Percentiles rank a stretch among this genome's conserved stretches.
Conservation (phyloP, 2,797 vertebrate species). For the Acestrorhynchus altus region DNA sequence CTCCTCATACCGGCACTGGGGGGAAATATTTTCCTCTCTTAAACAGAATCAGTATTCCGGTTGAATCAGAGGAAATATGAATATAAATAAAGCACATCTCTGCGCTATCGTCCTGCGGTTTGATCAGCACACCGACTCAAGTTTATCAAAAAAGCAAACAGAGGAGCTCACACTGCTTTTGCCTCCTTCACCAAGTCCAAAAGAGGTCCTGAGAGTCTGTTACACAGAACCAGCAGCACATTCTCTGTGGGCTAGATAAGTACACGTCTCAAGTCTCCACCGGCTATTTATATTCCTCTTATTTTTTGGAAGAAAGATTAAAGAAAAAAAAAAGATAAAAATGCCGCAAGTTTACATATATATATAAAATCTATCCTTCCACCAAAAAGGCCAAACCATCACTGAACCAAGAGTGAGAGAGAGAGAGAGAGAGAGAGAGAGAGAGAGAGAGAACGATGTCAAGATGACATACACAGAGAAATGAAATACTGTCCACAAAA, state of each 20-base stretch:
- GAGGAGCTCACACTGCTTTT: neutral
- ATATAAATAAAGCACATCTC: neutral
- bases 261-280: constrained; percentile 59
- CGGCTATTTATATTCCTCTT: constrained; percentile 66
- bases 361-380: constrained; percentile 21
- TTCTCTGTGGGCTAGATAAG: constrained; percentile 64
- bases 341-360: constrained; percentile 32
- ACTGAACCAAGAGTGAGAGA: neutral
- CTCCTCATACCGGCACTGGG: constrained; percentile 7
- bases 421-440: neutral
- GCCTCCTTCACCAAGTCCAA: constrained; percentile 11
- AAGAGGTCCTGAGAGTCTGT: constrained; percentile 26
- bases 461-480: constrained; percentile 69
- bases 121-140: constrained; percentile 4
- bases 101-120: constrained; percentile 19
- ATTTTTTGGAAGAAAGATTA: constrained; percentile 51
- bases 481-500: constrained; percentile 64
- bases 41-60: neutral
- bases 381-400: constrained; percentile 11
- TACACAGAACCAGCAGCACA: constrained; percentile 49
- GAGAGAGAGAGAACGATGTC: constrained; percentile 50
- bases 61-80: neutral
- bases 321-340: constrained; percentile 55
- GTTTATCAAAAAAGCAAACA: constrained; percentile 9
- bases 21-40: constrained; percentile 29